A percentile compares a stretch with the other conserved stretches of the same genome.
phyloP scores from a whole-genome alignment of 2,797 vertebrate species.

The Myotis pilosus region DNA sequence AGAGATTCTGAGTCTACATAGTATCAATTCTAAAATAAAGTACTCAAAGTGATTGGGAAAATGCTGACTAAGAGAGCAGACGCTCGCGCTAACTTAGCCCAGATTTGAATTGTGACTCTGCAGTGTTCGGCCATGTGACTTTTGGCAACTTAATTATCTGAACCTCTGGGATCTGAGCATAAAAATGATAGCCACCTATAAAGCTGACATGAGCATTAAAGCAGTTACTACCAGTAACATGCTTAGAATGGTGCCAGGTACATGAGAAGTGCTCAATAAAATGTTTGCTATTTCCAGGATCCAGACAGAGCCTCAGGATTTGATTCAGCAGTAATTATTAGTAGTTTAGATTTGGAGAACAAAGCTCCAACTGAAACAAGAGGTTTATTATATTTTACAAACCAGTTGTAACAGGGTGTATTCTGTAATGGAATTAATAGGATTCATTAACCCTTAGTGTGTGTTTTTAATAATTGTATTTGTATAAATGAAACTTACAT shows the following conservation, averaged over 20 bases:
- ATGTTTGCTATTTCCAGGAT: not conserved
- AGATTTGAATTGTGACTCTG: not conserved
- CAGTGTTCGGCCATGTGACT: not conserved
- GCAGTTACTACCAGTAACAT: not conserved
- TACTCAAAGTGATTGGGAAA: not conserved
- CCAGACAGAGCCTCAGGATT: not conserved
- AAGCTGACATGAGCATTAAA: not conserved
- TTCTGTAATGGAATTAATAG: not conserved
- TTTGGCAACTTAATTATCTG: not conserved
- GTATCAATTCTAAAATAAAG: conserved; percentile 17
- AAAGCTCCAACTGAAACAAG: not conserved
- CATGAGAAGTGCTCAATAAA: not conserved
- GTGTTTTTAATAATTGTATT: not conserved
- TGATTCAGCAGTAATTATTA: not conserved
- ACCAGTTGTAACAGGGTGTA: not conserved
- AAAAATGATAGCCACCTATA: not conserved
- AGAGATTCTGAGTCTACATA: not conserved
- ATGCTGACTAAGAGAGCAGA: not conserved
- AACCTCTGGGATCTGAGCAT: not conserved
- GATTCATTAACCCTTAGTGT: not conserved
- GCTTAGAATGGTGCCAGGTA: not conserved
- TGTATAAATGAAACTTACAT: not conserved
- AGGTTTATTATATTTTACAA: not conserved
- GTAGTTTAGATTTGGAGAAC: not conserved
- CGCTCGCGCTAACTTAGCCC: not conserved